Evolutionary conservation across 1,140 invertebrate genomes (phyloP), one percentile per base, ranked within the genome.

Genomic region (Ganaspis sp.): DNA sequence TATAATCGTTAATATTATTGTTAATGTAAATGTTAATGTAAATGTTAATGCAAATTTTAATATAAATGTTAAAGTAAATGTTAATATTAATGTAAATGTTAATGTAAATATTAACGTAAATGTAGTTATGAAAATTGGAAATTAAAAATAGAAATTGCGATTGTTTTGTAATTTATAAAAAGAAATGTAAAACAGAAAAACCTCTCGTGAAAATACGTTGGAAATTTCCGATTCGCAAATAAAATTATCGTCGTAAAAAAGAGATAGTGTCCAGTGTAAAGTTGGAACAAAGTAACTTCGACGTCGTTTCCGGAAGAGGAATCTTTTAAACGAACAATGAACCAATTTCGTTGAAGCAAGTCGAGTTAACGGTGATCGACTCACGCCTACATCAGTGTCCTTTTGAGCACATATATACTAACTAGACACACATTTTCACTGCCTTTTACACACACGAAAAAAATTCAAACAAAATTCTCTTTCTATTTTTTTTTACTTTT

Each of bases 331-430:
- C 70, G 75, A 75, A 79, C 77, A 79, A 82, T 79, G 81, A 82
- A 73, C 70, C 64, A 78, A 82, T 79, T 82, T 79, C 72, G 53
- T 69, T 26, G 69, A 49, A 38, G 26, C 53, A 77, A 73, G 72
- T 29, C 76, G 70, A 80, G 79, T 80, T 80, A 80, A 75, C 75
- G 70, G 79, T 75, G 73, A 80, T 80, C 75, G 76, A 79, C 75
- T 72, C 69, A 74, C 73, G 70, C 74, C 54, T 58, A 72, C 74
- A 8, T 49, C n/a, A n/a, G 15, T 17, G 45, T 49, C 58, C 69
- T 15, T 34, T 40, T 40, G 69, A 70, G 69, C 40, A 72, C 73
- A 17, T 69, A 74, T n/a, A n/a, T 64, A 76, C 71, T 54, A 69
- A 79, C 78, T 53, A 64, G 21, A 40, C 29, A 49, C 12, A 45